Percentiles rank a stretch among this genome's conserved stretches.
Conservation (phyloP, 1,140 invertebrate species). For the Drosophila athabasca region DNA sequence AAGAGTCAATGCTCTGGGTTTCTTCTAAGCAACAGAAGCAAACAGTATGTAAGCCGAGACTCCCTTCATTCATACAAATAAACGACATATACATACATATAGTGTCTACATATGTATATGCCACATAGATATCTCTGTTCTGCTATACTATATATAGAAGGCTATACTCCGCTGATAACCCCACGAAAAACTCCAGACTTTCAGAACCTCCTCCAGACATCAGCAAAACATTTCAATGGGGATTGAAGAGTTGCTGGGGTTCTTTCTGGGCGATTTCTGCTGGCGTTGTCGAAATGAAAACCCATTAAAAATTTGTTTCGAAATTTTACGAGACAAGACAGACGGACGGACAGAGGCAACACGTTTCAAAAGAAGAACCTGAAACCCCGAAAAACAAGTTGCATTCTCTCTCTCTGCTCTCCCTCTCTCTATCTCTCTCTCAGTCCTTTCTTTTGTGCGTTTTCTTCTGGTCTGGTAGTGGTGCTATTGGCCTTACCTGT, state of each 20-base stretch:
- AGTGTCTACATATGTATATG: constrained; percentile 20
- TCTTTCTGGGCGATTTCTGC: constrained; percentile 30
- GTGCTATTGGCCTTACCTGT: constrained; percentile 88
- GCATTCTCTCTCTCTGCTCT: constrained; percentile 37
- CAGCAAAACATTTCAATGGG: constrained; percentile 58
- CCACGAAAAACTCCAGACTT: constrained; percentile 43
- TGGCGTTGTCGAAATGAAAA: constrained; percentile 68
- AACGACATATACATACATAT: neutral
- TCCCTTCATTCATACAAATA: constrained; percentile 32
- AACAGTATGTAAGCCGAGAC: constrained; percentile 56
- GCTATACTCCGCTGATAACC: constrained; percentile 63
- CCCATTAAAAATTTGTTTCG: constrained; percentile 72
- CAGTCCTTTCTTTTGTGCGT: constrained; percentile 35
- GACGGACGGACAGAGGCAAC: neutral
- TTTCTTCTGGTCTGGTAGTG: constrained; percentile 12
- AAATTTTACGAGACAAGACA: constrained; percentile 67
- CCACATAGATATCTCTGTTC: neutral
- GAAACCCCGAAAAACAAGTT: constrained; percentile 47
- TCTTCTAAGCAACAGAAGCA: constrained; percentile 47
- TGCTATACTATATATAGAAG: constrained; percentile 13
- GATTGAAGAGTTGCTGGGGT: constrained; percentile 14
- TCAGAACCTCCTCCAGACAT: constrained; percentile 21
- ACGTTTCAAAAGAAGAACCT: constrained; percentile 11
- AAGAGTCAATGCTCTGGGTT: constrained; percentile 74
- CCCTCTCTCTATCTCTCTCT: constrained; percentile 30